Evolutionary conservation across 1,140 invertebrate genomes (phyloP).

Genomic region (Periplaneta americana): DNA sequence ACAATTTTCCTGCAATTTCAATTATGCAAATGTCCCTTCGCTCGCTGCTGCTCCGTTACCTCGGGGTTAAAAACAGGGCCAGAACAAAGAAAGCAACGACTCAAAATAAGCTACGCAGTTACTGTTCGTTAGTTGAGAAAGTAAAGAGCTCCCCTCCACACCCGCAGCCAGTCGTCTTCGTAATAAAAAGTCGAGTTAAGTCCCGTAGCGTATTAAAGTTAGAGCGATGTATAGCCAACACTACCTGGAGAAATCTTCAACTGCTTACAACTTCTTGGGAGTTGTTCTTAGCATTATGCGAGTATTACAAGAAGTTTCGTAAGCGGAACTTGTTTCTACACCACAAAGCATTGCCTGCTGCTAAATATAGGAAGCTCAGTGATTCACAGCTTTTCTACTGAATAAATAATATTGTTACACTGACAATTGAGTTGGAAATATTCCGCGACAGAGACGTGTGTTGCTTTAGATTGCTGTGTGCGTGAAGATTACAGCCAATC

Average conservation of each 20-base stretch:
- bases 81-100: background rate
- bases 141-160: background rate
- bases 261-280: background rate
- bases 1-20: background rate
- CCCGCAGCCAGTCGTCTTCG: too few species aligned
- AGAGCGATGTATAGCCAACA: background rate
- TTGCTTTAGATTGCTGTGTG: too few species aligned
- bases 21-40: background rate
- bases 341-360: too few species aligned
- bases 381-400: too few species aligned
- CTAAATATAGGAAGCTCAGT: too few species aligned
- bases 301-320: background rate
- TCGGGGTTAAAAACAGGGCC: background rate
- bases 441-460: background rate
- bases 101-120: background rate
- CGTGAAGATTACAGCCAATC: too few species aligned
- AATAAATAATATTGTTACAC: background rate
- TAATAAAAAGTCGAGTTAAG: background rate
- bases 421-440: background rate
- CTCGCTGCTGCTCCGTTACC: background rate
- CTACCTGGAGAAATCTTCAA: background rate
- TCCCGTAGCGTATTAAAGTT: background rate
- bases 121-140: background rate
- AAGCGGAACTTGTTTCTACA: background rate
- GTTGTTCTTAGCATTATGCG: background rate